Evolutionary conservation across 1,140 invertebrate genomes (phyloP), one percentile per base, ranked within the genome.

Genomic region (Gryllus bimaculatus): DNA sequence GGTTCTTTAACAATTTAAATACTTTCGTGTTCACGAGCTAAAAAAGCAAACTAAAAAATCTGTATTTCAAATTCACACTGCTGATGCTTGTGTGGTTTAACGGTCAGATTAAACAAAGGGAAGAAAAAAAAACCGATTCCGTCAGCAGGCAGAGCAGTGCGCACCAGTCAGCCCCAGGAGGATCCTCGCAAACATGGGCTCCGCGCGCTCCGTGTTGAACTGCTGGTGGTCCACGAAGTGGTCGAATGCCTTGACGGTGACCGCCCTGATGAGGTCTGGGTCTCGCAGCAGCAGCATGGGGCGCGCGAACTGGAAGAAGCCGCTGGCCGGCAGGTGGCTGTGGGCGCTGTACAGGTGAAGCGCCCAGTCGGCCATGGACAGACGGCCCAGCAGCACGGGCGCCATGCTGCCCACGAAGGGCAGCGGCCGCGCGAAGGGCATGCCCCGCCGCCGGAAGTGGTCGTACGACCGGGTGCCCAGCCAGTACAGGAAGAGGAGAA

Each of bases 221-320:
- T 76, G 79, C 2, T 80, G 79, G 79, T 85, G 84, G 18, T 78
- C n/a, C 21, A 54, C 49, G 49, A 78, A 78, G 20, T 78, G 54
- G 80, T 88, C 86, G 8, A 87, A 87, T 78, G 87, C 85, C 80
- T 87, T 87, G 1, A 87, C 84, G 0, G 84, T 82, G 8, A 88
- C 83, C 79, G 85, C 83, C 80, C 86, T 87, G 75, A 78, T 78
- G 49, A 78, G 15, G 8, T 73, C 77, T 13, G 77, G 77, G 15
- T 78, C 77, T 49, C 77, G 12, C 15, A 78, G n/a, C 12, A 78
- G 13, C 8, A 78, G 15, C 21, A 48, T 48, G 10, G 77, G 77
- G 48, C 18, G 26, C 48, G 26, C 18, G 20, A 78, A 78, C 39
- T 26, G 26, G 77, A 78, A 78, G 6, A 26, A 6, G 6, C 77